A percentile compares a stretch with the other conserved stretches of the same genome.
Conservation (phyloP, 2,113 vertebrate genomes). For the Marcusenius ussheri region DNA sequence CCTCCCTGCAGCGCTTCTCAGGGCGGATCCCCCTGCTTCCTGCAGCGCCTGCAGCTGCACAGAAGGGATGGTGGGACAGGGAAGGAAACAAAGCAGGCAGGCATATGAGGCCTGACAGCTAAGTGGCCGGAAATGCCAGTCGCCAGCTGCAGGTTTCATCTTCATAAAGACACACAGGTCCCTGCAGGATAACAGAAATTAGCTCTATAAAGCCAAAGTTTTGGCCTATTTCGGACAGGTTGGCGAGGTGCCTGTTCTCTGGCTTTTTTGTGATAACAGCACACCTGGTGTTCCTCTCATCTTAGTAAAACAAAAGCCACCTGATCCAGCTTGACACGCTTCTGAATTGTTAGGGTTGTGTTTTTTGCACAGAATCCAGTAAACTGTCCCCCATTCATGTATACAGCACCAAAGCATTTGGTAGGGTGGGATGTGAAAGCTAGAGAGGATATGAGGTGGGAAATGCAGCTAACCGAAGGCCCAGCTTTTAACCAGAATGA, state of each 20-base stretch:
- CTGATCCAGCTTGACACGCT: not conserved
- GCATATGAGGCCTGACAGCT: not conserved
- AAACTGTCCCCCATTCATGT: not conserved
- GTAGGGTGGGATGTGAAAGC: not conserved
- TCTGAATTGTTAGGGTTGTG: not conserved
- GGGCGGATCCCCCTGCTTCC: not conserved
- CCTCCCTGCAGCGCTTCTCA: not conserved
- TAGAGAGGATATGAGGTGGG: not conserved
- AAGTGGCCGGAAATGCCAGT: not conserved
- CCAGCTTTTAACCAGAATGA: not conserved
- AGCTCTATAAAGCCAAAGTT: not conserved
- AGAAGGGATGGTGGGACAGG: not conserved
- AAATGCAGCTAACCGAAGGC: not conserved
- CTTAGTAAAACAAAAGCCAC: not conserved
- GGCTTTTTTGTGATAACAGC: not conserved
- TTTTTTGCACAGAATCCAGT: not conserved
- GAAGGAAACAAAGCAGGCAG: not conserved
- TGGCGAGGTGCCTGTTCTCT: not conserved
- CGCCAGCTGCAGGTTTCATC: not conserved
- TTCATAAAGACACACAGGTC: not conserved
- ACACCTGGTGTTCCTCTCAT: not conserved
- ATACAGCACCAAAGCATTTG: not conserved
- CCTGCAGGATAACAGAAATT: not conserved
- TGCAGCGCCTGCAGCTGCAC: not conserved
- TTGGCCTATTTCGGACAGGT: not conserved